Conservation (phyloP, 2,888 invertebrate genomes). For the Xestia sexstrigata region DNA sequence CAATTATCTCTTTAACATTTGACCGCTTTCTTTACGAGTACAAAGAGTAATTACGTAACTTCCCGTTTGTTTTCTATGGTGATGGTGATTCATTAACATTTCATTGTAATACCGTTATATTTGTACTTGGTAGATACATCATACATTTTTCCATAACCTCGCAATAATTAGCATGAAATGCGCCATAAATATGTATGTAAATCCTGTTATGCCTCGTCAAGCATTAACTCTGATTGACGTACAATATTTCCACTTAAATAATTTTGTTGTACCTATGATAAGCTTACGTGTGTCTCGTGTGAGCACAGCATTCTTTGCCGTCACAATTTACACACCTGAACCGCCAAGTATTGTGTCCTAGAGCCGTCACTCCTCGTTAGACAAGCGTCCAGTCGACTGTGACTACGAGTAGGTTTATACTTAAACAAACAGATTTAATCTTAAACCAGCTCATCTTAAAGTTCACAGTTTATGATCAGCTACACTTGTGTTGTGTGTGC, state of each 20-base stretch:
- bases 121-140: slow-evolving; percentile 7
- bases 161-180: slow-evolving; percentile 15
- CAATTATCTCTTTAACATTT: slow-evolving; percentile 90
- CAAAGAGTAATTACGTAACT: slow-evolving; percentile 81
- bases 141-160: slow-evolving; percentile 26
- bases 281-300: slow-evolving; percentile 47
- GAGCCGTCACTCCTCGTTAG: slow-evolving; percentile 80
- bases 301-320: slow-evolving; percentile 67
- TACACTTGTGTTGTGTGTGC: slow-evolving; percentile 43
- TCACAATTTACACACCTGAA: slow-evolving; percentile 76
- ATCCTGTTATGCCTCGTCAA: slow-evolving; percentile 29
- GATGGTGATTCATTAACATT: slow-evolving; percentile 49
- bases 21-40: slow-evolving; percentile 88
- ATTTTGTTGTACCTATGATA: slow-evolving; percentile 36
- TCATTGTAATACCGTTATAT: slow-evolving; percentile 22
- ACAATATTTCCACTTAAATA: slow-evolving; percentile 49
- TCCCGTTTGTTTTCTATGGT: slow-evolving; percentile 71
- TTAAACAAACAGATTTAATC: slow-evolving; percentile 54
- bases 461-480: slow-evolving; percentile 57
- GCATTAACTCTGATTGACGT: slow-evolving; percentile 35
- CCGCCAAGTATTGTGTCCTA: slow-evolving; percentile 78
- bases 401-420: slow-evolving; percentile 66
- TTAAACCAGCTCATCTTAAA: slow-evolving; percentile 62
- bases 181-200: slow-evolving; percentile 25
- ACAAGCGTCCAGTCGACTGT: slow-evolving; percentile 73